Base-by-base conservation (phyloP, 2,888 invertebrate species). In the Netelia fuscicornis region DNA sequence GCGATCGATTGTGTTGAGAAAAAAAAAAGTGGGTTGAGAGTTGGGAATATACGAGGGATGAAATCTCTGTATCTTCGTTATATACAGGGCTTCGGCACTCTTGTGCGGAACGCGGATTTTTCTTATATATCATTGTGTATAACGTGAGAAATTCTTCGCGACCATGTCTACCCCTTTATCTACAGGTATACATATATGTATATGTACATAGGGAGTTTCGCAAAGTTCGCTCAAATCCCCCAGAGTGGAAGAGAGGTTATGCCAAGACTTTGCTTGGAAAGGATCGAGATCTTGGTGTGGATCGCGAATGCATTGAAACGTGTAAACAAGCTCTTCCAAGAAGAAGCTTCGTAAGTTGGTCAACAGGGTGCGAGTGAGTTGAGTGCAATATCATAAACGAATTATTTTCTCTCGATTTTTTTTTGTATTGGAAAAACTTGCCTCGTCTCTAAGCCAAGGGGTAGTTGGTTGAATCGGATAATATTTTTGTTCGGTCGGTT, bases 21-120 rank as follows among this genome's bases (percentile, higher is more conserved):
- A 17, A 70, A 20, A 20, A 58, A 70, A 84, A 84, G 74, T 84
- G 81, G 84, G 81, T 71, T 78, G 81, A 81, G 72, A 84, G 84
- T 81, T 75, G 56, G 23, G 65, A 81, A 68, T 20, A 84, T 78
- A 82, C 70, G 78, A 81, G 74, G 64, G 23, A 78, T 56, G 72
- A 52, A 74, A 74, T 64, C 68, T 52, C 56, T 54, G 71, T 84
- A n/a, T 64, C 30, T 54, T 64, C 13, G 52, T 60, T 48, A 48
- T 13, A 48, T 48, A 58, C 42, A 25, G 42, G 37, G 37, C 37
- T 60, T 48, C 11, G 11, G 13, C 11, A 48, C 13, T 3, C 11
- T 48, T 48, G 48, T 48, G 48, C 13, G 13, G 2, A 13, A 10
- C 48, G 13, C 10, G 48, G 48, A 48, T 48, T 48, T 48, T 10